Conservation (phyloP, 2,113 vertebrate species). For the Gymnogyps californianus region DNA sequence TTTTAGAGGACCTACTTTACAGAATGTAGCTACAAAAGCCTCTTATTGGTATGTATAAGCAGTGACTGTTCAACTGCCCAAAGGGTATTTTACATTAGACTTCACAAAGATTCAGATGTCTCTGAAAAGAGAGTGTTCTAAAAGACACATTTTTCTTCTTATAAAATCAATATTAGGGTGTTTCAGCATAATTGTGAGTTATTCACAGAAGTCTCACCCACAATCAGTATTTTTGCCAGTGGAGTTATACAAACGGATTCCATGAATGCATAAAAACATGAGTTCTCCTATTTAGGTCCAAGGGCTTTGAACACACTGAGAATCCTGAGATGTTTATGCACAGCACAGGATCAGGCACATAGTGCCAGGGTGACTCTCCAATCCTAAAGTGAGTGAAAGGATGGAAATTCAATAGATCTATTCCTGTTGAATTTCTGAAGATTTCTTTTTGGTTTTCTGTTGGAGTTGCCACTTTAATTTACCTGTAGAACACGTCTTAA, state of each 20-base stretch:
- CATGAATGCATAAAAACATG: background rate
- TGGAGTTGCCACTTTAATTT: background rate
- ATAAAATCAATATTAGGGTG: background rate
- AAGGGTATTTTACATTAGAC: background rate
- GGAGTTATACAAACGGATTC: background rate
- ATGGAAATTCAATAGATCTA: rapidly evolving
- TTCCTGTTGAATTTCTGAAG: background rate
- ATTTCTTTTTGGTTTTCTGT: background rate
- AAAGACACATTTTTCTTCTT: background rate
- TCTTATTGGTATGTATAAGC: background rate
- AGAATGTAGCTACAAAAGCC: background rate
- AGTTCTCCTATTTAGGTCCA: background rate
- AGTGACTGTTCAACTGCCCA: background rate
- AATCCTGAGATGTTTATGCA: background rate
- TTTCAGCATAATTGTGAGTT: background rate
- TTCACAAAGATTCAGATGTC: background rate
- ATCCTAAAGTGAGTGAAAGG: background rate
- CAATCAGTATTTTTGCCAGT: background rate
- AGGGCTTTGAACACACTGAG: background rate
- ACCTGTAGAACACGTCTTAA: background rate
- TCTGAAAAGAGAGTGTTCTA: background rate
- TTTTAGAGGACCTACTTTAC: background rate
- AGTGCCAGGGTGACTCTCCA: background rate
- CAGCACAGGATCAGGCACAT: background rate
- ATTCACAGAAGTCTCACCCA: background rate